Evolutionary conservation across 2,888 invertebrate genomes (phyloP), one percentile per base, ranked within the genome.

Genomic region (Eupithecia subumbrata): DNA sequence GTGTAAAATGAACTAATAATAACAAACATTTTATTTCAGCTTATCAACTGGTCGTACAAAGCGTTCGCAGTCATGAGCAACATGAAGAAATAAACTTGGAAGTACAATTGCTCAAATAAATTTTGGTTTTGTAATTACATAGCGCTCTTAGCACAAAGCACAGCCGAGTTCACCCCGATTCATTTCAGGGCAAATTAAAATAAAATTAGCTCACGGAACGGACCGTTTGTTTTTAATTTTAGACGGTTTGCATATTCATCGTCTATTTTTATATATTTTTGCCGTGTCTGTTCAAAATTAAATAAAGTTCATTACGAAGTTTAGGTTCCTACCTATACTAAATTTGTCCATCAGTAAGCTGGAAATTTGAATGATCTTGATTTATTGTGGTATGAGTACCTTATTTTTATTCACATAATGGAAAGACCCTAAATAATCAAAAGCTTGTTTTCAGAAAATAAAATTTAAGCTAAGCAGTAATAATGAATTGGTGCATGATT

Each of bases 41-140:
- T 95, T 73, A 94, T 95, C 85, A 95, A 95, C 85, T 95, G 95
- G 95, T 89, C 95, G 12, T 95, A 95, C 85, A 95, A 95, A 89
- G 94, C 93, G 2, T 95, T 95, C 80, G 95, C 95, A 72, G 93
- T 95, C 22, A 94, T 95, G 89, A 90, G 93, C 64, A 94, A 93
- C 78, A 92, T 91, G 92, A 94, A 95, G 86, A 93, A 92, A 87
- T 93, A 88, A 88, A 84, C 72, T 76, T 72, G 66, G 25, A 22
- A 63, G 60, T 75, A 71, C 77, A 79, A 83, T 81, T 80, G 76
- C 72, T 69, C 77, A 79, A 82, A 80, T 79, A 81, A 73, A 80
- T 80, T 79, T 80, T 68, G 76, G 79, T 77, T 80, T 78, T 78
- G 83, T 82, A 84, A 85, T 85, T 84, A 84, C 78, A 75, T 75